phyloP scores from a whole-genome alignment of 2,888 invertebrate species.

The Steinernema scapterisci region DNA sequence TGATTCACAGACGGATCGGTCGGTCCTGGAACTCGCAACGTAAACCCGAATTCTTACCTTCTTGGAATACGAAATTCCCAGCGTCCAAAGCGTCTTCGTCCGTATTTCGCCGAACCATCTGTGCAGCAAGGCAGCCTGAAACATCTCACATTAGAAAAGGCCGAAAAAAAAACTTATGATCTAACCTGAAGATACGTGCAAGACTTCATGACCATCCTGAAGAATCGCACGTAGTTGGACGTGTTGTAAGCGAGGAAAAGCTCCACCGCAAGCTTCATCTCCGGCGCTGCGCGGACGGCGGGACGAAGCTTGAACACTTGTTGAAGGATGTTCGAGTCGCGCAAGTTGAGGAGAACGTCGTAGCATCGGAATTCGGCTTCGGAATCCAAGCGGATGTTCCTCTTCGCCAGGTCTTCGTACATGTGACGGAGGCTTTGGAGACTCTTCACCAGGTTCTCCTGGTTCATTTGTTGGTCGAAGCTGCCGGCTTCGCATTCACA shows the following conservation, averaged over 20 bases:
- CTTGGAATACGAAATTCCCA: conserved; percentile 13
- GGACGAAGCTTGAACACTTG: conserved; percentile 78
- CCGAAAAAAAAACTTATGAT: not conserved
- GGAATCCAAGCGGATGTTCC: conserved; percentile 76
- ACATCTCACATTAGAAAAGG: not conserved
- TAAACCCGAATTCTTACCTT: conserved; percentile 17
- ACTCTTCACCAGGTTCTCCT: conserved; percentile 95
- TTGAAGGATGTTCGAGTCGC: conserved; percentile 77
- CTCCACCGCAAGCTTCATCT: conserved; percentile 81
- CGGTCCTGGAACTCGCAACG: too few species aligned
- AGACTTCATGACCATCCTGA: conserved; percentile 49
- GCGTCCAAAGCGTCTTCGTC: conserved; percentile 33
- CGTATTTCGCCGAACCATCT: conserved; percentile 52
- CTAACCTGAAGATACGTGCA: conserved; percentile 55
- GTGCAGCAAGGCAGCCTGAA: conserved; percentile 52
- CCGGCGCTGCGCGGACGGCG: conserved; percentile 78
- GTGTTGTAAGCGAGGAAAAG: conserved; percentile 83
- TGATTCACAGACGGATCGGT: too few species aligned
- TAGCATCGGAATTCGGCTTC: conserved; percentile 94
- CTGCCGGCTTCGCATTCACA: conserved; percentile 84
- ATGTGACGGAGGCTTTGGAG: conserved; percentile 93
- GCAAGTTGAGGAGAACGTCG: conserved; percentile 87
- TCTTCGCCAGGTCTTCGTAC: conserved; percentile 83
- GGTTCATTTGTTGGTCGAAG: conserved; percentile 93
- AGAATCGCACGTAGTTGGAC: conserved; percentile 84